Percentiles rank a stretch among this genome's conserved stretches.
These are phyloP conservation scores for Plectrocnemia conspersa DNA, from an alignment of 1,140 invertebrate species.

Conservation along the genomic window DNA sequence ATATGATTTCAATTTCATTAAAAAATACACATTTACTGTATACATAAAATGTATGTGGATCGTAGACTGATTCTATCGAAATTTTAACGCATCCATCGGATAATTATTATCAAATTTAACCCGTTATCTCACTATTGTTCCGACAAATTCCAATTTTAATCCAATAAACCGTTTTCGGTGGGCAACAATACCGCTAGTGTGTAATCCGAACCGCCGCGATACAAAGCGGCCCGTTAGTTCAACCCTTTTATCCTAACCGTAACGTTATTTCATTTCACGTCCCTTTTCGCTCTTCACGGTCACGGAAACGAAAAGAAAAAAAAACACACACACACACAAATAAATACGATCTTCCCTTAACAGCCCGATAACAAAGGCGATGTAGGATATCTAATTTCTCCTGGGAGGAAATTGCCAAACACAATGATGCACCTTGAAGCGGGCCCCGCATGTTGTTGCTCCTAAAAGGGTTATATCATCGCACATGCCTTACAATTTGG, in stretches of 20 bases:
- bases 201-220: conserved; percentile 25
- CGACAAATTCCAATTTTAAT: no score
- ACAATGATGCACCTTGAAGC: conserved; percentile 29
- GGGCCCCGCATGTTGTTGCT: conserved; percentile 8
- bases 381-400: conserved; percentile 35
- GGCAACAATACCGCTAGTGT: no score
- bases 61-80: no score
- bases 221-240: conserved; percentile 26
- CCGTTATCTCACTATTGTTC: no score
- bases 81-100: no score
- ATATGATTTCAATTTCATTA: no score
- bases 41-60: no score
- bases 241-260: conserved; percentile 28
- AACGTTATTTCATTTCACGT: conserved; percentile 29
- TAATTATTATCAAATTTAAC: no score
- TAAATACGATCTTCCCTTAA: conserved; percentile 29
- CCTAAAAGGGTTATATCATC: conserved; percentile 10
- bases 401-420: conserved; percentile 31
- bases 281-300: conserved; percentile 18
- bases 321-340: conserved; percentile 24
- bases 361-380: conserved; percentile 29
- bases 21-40: no score
- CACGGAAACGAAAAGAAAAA: conserved; percentile 20
- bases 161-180: no score
- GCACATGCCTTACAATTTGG: neutral